Percentiles rank a stretch among this genome's conserved stretches.
These are phyloP conservation scores for Heteromyza rotundicornis DNA, from an alignment of 2,888 invertebrate genomes.

Conservation along the genomic window DNA sequence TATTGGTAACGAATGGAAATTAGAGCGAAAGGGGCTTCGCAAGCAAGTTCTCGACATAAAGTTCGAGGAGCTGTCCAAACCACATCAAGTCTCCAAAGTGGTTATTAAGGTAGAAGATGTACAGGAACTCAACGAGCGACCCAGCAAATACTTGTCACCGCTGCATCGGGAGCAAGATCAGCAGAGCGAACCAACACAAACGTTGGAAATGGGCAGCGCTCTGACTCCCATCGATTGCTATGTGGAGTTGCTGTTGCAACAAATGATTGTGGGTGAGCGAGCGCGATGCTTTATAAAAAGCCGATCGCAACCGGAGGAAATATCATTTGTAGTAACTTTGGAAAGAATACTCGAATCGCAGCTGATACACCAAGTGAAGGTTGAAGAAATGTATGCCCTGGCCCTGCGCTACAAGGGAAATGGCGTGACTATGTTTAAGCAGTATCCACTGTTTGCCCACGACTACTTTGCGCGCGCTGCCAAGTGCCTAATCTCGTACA, in stretches of 20 bases:
- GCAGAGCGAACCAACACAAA: too few relatives aligned
- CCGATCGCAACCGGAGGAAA: conserved; percentile 21
- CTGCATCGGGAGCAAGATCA: conserved; percentile 12
- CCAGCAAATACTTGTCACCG: conserved; percentile 40
- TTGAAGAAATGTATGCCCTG: conserved; percentile 59
- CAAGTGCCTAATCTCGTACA: conserved; percentile 73
- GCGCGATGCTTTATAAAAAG: conserved; percentile 61
- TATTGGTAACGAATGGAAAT: conserved; percentile 53
- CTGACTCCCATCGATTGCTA: conserved; percentile 63
- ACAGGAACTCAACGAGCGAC: conserved; percentile 40
- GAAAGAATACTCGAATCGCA: conserved; percentile 57
- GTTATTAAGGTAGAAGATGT: conserved; percentile 46
- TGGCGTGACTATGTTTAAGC: conserved; percentile 71
- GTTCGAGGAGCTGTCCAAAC: conserved; percentile 52
- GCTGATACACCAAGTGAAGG: conserved; percentile 62
- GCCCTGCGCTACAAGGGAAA: conserved; percentile 63
- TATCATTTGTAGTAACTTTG: conserved; percentile 60
- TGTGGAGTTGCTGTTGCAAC: conserved; percentile 63
- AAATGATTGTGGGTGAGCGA: conserved; percentile 64
- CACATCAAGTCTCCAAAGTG: conserved; percentile 51
- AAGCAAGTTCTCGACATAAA: conserved; percentile 51
- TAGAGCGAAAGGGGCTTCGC: conserved; percentile 47
- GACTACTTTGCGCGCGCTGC: conserved; percentile 75
- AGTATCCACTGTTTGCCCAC: conserved; percentile 74
- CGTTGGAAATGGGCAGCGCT: conserved; percentile 61